Conservation (phyloP, 2,113 vertebrate species). For the Colinus virginianus region DNA sequence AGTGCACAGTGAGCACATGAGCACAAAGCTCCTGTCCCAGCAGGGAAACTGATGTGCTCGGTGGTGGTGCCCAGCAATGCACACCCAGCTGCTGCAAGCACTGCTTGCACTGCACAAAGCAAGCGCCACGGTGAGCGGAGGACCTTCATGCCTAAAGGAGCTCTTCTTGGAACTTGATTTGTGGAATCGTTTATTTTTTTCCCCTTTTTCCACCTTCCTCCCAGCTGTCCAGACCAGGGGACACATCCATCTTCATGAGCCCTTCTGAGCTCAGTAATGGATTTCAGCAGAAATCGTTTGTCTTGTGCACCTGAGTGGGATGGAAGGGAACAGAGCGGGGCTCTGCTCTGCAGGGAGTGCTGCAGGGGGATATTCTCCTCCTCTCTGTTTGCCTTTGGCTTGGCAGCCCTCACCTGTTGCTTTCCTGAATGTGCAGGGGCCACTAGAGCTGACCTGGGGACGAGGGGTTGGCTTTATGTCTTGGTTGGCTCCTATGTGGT, state of each 20-base stretch:
- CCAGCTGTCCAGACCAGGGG: neutral
- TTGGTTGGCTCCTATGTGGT: neutral
- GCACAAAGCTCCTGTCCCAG: neutral
- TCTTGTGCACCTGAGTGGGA: neutral
- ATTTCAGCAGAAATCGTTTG: neutral
- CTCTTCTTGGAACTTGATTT: rapidly evolving
- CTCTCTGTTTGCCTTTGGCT: neutral
- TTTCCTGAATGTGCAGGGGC: neutral
- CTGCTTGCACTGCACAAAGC: rapidly evolving
- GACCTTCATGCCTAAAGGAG: neutral
- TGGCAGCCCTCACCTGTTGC: neutral
- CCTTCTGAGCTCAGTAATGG: neutral
- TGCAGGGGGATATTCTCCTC: neutral
- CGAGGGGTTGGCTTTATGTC: rapidly evolving
- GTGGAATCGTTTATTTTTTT: neutral
- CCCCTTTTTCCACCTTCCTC: neutral
- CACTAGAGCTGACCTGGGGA: neutral
- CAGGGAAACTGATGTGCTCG: neutral
- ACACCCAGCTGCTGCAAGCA: neutral
- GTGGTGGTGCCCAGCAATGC: neutral
- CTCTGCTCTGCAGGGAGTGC: neutral
- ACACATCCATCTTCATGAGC: neutral
- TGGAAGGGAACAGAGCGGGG: neutral
- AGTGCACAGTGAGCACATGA: too few species aligned
- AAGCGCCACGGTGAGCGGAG: neutral